Evolutionary conservation across 1,140 invertebrate genomes (phyloP).

Genomic region (Battus philenor): DNA sequence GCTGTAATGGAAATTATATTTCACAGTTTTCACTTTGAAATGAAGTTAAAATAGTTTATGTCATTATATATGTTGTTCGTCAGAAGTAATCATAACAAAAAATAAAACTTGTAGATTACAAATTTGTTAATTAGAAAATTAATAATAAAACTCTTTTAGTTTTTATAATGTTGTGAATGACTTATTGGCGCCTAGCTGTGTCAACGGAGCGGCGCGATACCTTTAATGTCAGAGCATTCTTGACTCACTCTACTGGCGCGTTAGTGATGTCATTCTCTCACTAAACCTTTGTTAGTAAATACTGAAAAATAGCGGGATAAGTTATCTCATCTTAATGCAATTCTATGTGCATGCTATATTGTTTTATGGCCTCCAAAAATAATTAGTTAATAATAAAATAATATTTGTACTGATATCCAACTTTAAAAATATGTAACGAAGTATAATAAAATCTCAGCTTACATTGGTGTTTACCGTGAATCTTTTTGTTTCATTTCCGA

Average conservation of each 20-base stretch:
- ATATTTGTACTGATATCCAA: too few relatives aligned
- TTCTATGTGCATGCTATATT: too few relatives aligned
- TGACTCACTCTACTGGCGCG: constrained; percentile 9
- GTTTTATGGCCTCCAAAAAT: too few relatives aligned
- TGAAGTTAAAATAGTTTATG: not conserved
- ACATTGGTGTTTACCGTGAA: too few relatives aligned
- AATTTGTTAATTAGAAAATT: not conserved
- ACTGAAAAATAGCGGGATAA: constrained; percentile 7
- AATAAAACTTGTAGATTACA: not conserved
- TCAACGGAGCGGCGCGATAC: constrained; percentile 2
- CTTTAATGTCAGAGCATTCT: constrained; percentile 1
- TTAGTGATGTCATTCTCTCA: constrained; percentile 10
- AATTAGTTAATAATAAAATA: too few relatives aligned
- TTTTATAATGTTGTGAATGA: not conserved
- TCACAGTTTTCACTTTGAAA: not conserved
- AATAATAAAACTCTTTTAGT: not conserved
- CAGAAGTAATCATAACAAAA: not conserved
- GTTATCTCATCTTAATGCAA: too few relatives aligned
- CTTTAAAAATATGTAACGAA: too few relatives aligned
- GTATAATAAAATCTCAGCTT: too few relatives aligned
- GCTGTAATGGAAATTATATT: too few relatives aligned
- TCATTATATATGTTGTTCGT: not conserved
- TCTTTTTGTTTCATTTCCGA: too few relatives aligned
- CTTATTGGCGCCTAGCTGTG: not conserved
- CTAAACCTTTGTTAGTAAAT: constrained; percentile 10